These are phyloP conservation scores for Pocota personata DNA, from an alignment of 2,888 invertebrate species.

Conservation along the genomic window DNA sequence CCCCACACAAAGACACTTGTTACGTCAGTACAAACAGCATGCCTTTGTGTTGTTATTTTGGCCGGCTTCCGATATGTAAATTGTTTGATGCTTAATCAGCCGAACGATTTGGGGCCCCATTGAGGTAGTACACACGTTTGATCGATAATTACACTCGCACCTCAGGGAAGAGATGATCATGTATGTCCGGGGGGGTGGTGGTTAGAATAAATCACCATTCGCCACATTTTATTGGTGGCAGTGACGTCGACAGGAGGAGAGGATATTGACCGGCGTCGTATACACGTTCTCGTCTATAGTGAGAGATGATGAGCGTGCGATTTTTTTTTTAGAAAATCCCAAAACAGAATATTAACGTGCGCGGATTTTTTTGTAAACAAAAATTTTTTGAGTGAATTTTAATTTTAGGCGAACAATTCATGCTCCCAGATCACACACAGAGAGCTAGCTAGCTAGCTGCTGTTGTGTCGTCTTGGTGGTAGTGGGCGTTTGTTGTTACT, in stretches of 20 bases:
- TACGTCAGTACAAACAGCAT: slow-evolving; percentile 38
- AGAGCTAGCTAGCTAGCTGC: background rate
- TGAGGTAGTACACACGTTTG: slow-evolving; percentile 40
- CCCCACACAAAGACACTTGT: background rate
- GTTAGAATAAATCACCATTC: background rate
- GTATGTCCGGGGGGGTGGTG: background rate
- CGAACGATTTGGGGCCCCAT: slow-evolving; percentile 34
- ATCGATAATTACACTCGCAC: slow-evolving; percentile 31
- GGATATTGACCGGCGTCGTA: slow-evolving; percentile 58
- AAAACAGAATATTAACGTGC: background rate
- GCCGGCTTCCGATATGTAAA: slow-evolving; percentile 43
- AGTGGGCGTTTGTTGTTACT: slow-evolving; percentile 27
- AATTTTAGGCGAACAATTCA: slow-evolving; percentile 67
- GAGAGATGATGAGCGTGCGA: background rate
- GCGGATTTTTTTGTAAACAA: slow-evolving; percentile 37
- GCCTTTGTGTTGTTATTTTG: slow-evolving; percentile 30
- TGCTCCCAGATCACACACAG: slow-evolving; percentile 54
- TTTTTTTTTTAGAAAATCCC: slow-evolving; percentile 29
- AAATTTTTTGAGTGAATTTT: slow-evolving; percentile 39
- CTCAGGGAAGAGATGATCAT: background rate
- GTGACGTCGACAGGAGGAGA: slow-evolving; percentile 51
- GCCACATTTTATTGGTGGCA: background rate
- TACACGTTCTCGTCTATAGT: background rate
- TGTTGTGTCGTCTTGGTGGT: slow-evolving; percentile 22
- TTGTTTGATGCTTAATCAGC: slow-evolving; percentile 56